Base-by-base conservation (phyloP, 2,888 invertebrate genomes). In the Teinopalpus imperialis region DNA sequence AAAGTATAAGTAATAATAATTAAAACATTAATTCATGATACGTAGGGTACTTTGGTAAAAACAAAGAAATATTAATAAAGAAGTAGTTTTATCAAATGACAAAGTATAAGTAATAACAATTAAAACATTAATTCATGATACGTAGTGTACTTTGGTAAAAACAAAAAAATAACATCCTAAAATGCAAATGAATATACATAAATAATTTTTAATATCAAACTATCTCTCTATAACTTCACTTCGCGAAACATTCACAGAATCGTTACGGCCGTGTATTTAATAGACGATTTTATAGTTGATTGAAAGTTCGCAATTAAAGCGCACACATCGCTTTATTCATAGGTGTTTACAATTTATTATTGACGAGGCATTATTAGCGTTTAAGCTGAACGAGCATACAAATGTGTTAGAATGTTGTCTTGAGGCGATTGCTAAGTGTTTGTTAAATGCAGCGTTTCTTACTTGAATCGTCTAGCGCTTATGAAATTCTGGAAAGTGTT, bases 321-420 rank as follows among this genome's bases (percentile, higher is more conserved):
- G 41, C 31, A 18, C 10, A 4, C n/a, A 24, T 24, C 16, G 41
- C 23, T 26, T 32, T 41, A 32, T 32, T 41, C 37, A 21, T 26
- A 42, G 13, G 14, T 30, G 39, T 41, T 53, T 51, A 54, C 51
- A 50, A 51, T 56, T 52, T 45, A 43, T 27, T 53, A 51, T 56
- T 53, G 48, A 50, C 51, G 41, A 40, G 43, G 40, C 49, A 46
- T 45, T 45, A 54, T 56, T 49, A 54, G 52, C 20, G 21, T 37
- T 43, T 42, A 32, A 24, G 40, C 31, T 27, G 43, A 43, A 48
- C 45, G 42, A 43, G 30, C 26, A 23, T 37, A 34, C 31, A 36
- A 34, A 46, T 49, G 34, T 29, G 14, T 35, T 37, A 30, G 14
- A 44, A 12, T 24, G 23, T 24, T 44, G 20, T 10, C 23, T 35